Conservation (phyloP, 2,797 vertebrate species). For the Phoxinus dragarum region DNA sequence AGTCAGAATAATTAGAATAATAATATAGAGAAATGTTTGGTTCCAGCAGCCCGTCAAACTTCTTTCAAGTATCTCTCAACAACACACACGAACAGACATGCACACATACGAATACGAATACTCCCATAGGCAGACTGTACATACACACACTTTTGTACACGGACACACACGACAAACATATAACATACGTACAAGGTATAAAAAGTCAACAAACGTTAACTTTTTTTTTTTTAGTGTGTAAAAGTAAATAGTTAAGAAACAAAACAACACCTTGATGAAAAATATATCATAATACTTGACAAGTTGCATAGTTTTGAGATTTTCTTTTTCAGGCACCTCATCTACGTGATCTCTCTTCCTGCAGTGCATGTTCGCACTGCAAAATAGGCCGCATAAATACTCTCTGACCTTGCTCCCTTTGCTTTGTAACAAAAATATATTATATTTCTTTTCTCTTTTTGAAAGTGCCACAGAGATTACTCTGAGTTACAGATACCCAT, state of each 20-base stretch:
- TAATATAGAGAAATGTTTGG: slow-evolving; percentile 95
- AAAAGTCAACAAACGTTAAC: slow-evolving; percentile 77
- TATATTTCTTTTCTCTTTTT: slow-evolving; percentile 74
- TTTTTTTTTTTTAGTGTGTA: slow-evolving; percentile 77
- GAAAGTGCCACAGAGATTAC: slow-evolving; percentile 78
- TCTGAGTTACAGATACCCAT: slow-evolving; percentile 67
- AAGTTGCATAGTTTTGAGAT: slow-evolving; percentile 98
- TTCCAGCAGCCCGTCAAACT: slow-evolving; percentile 98
- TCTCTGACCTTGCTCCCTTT: slow-evolving; percentile 74
- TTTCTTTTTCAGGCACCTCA: slow-evolving; percentile 87
- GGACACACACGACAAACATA: slow-evolving; percentile 60
- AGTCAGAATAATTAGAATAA: slow-evolving; percentile 73
- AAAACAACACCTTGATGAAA: slow-evolving; percentile 61
- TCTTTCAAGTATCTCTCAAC: slow-evolving; percentile 99
- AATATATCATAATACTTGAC: slow-evolving; percentile 80
- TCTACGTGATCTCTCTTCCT: slow-evolving; percentile 82
- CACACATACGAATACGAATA: slow-evolving; percentile 50
- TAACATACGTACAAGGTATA: slow-evolving; percentile 77
- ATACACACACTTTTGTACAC: slow-evolving; percentile 47
- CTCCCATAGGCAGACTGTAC: slow-evolving; percentile 45
- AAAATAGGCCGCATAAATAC: slow-evolving; percentile 79
- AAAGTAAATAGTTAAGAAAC: slow-evolving; percentile 88
- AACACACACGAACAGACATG: slow-evolving; percentile 64
- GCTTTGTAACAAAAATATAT: slow-evolving; percentile 86
- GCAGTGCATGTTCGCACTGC: slow-evolving; percentile 64